A percentile compares a stretch with the other conserved stretches of the same genome.
Conservation (phyloP, 2,797 vertebrate species). For the Pipistrellus pipistrellus region DNA sequence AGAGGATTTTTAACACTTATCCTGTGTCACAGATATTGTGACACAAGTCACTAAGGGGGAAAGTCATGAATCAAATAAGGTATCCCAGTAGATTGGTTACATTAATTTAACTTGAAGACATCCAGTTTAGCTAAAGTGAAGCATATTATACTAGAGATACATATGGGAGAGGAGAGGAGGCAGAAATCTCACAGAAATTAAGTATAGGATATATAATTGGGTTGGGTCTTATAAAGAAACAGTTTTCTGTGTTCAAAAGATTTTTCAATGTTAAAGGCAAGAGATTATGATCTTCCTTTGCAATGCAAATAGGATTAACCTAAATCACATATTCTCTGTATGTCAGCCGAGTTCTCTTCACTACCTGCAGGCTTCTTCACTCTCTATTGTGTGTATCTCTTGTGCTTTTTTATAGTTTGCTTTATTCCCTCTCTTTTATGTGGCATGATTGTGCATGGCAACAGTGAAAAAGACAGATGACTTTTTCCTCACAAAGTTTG, state of each 20-base stretch:
- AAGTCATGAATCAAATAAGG: neutral
- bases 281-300: neutral
- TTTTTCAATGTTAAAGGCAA: neutral
- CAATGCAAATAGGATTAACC: neutral
- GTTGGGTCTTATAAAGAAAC: neutral
- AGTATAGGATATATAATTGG: neutral
- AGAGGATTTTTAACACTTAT: slow-evolving; percentile 16
- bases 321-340: neutral
- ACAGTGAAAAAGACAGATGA: neutral
- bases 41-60: neutral
- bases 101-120: neutral
- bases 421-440: neutral
- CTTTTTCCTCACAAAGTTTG: neutral
- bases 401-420: neutral
- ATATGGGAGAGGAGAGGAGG: neutral
- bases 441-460: neutral
- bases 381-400: neutral
- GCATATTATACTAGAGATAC: neutral
- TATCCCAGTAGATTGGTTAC: neutral
- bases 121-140: neutral
- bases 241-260: neutral
- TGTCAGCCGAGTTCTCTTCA: neutral
- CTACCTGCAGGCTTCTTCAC: neutral
- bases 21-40: neutral
- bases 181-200: slow-evolving; percentile 14